A percentile compares a stretch with the other conserved stretches of the same genome.
Conservation (phyloP, 2,888 invertebrate genomes). For the Mongoloraphidia duomilia region DNA sequence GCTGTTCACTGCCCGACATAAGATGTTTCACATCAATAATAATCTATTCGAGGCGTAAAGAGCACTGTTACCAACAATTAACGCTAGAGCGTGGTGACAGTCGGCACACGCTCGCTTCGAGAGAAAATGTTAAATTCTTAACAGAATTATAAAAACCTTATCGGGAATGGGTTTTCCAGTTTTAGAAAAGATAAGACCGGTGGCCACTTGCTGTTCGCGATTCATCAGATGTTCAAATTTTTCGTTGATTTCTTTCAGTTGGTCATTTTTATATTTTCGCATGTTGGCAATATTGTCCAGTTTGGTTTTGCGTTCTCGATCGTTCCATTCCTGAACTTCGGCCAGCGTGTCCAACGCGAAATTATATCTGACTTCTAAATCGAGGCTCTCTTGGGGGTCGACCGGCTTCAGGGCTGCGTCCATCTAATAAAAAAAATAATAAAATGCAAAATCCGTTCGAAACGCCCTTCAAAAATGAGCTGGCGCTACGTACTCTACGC, state of each 20-base stretch:
- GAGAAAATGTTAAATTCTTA: too few species aligned
- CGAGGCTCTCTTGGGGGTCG: conserved; percentile 10
- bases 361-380: conserved; percentile 22
- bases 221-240: conserved; percentile 18
- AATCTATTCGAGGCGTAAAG: too few species aligned
- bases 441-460: not conserved
- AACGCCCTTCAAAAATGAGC: not conserved
- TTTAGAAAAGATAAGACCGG: conserved; percentile 24
- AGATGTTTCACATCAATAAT: too few species aligned
- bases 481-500: conserved; percentile 17
- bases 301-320: conserved; percentile 15
- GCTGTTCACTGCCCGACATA: too few species aligned
- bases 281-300: conserved; percentile 18
- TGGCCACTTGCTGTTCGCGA: conserved; percentile 23
- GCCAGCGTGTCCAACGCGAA: conserved; percentile 19
- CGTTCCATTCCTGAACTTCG: conserved; percentile 14
- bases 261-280: conserved; percentile 15
- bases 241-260: conserved; percentile 13
- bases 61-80: too few species aligned
- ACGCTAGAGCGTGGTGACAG: too few species aligned
- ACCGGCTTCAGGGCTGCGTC: not conserved
- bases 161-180: conserved; percentile 25
- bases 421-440: not conserved
- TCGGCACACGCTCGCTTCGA: too few species aligned
- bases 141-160: conserved; percentile 14